Evolutionary conservation across 2,888 invertebrate genomes (phyloP).

Genomic region (Coelinius sp.): DNA sequence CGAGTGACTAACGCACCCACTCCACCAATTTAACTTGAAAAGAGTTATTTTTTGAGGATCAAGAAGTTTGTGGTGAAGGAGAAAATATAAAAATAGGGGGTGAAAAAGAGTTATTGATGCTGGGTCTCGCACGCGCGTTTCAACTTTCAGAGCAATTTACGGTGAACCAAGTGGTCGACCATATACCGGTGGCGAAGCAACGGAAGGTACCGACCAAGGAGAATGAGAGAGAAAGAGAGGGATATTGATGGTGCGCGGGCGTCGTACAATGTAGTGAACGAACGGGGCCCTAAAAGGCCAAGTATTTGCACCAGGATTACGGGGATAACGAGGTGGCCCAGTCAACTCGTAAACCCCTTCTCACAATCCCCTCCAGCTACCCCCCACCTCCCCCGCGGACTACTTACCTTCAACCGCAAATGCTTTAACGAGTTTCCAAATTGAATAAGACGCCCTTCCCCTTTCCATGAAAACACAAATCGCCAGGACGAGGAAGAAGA

Average conservation of each 20-base stretch:
- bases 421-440: constrained; percentile 41
- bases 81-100: constrained; percentile 23
- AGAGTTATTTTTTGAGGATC: constrained; percentile 23
- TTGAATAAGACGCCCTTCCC: constrained; percentile 38
- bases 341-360: constrained; percentile 38
- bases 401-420: constrained; percentile 34
- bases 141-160: constrained; percentile 40
- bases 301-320: constrained; percentile 41
- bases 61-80: neutral
- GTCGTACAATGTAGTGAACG: constrained; percentile 18
- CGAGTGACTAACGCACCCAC: constrained; percentile 3
- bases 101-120: constrained; percentile 35
- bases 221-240: constrained; percentile 35
- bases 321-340: constrained; percentile 38
- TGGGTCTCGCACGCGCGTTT: constrained; percentile 14
- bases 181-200: constrained; percentile 20
- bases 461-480: constrained; percentile 27
- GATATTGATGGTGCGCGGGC: constrained; percentile 17
- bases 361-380: neutral
- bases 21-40: constrained; percentile 3
- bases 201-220: neutral
- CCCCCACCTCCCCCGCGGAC: constrained; percentile 23
- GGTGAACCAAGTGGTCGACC: constrained; percentile 37
- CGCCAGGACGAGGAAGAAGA: constrained; percentile 22
- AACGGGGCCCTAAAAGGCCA: constrained; percentile 37